phyloP scores from a whole-genome alignment of 1,140 invertebrate species.

The Teleopsis dalmanni region DNA sequence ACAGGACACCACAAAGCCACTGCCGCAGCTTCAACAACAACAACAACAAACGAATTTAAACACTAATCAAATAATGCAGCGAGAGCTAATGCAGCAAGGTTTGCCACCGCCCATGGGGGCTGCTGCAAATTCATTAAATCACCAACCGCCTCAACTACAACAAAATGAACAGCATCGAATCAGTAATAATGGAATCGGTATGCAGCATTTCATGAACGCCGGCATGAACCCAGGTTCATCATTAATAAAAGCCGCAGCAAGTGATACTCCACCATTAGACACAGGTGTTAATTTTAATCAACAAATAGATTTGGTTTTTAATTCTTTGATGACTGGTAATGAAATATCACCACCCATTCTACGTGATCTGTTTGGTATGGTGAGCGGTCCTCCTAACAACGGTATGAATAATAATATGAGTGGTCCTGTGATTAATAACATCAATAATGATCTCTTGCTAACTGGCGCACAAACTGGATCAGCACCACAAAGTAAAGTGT shows the following conservation, averaged over 20 bases:
- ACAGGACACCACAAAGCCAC: slow-evolving; percentile 21
- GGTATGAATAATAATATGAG: too few relatives aligned
- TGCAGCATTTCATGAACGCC: slow-evolving; percentile 1
- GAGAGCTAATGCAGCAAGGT: slow-evolving; percentile 9
- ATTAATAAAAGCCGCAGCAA: neutral
- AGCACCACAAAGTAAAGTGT: neutral
- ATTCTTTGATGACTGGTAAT: slow-evolving; percentile 41
- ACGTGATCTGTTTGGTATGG: slow-evolving; percentile 27
- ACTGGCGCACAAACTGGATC: slow-evolving; percentile 1
- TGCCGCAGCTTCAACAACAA: slow-evolving; percentile 23
- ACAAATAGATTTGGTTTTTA: slow-evolving; percentile 42
- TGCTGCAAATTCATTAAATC: slow-evolving; percentile 1
- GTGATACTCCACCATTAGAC: slow-evolving; percentile 30
- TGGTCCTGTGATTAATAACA: too few relatives aligned
- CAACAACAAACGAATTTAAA: slow-evolving; percentile 23
- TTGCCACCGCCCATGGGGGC: slow-evolving; percentile 6
- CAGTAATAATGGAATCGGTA: neutral
- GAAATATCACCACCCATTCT: slow-evolving; percentile 40
- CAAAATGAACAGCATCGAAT: slow-evolving; percentile 13
- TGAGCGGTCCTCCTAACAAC: slow-evolving; percentile 7
- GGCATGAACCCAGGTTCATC: slow-evolving; percentile 2
- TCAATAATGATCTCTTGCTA: slow-evolving; percentile 11
- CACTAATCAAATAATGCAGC: slow-evolving; percentile 11
- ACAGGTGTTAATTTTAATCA: slow-evolving; percentile 38
- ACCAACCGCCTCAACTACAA: slow-evolving; percentile 20